These are phyloP conservation scores for Mustela lutreola DNA, from an alignment of 2,113 vertebrate genomes.

Conservation along the genomic window DNA sequence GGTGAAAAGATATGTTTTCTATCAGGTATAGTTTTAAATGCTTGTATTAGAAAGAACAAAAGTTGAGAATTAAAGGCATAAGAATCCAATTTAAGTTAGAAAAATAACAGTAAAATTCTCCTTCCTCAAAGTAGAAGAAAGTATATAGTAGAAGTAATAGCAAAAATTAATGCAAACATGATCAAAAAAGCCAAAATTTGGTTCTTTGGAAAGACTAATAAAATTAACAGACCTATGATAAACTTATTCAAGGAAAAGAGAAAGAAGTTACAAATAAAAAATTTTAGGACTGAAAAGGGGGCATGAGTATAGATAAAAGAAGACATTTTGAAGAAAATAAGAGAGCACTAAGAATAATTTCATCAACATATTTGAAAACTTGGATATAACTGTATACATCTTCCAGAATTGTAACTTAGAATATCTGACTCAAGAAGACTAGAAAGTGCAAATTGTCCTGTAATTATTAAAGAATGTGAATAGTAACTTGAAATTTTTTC, in stretches of 20 bases:
- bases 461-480: background rate
- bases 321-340: background rate
- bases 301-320: background rate
- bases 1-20: background rate
- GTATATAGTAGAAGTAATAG: background rate
- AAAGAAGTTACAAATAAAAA: background rate
- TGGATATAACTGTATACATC: background rate
- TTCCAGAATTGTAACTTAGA: background rate
- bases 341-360: background rate
- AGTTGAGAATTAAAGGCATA: background rate
- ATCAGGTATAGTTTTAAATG: background rate
- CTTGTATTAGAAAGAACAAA: background rate
- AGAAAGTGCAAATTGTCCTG: background rate
- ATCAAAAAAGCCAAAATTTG: background rate
- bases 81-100: background rate
- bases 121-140: background rate
- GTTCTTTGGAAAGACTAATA: background rate
- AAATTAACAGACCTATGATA: background rate
- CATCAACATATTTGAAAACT: background rate
- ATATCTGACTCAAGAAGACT: background rate
- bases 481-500: background rate
- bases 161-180: background rate
- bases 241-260: conserved; percentile 3
- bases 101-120: background rate
- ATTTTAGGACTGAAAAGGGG: background rate